Evolutionary conservation across 2,113 vertebrate genomes (phyloP).

Genomic region (Actenoides lindsayi): DNA sequence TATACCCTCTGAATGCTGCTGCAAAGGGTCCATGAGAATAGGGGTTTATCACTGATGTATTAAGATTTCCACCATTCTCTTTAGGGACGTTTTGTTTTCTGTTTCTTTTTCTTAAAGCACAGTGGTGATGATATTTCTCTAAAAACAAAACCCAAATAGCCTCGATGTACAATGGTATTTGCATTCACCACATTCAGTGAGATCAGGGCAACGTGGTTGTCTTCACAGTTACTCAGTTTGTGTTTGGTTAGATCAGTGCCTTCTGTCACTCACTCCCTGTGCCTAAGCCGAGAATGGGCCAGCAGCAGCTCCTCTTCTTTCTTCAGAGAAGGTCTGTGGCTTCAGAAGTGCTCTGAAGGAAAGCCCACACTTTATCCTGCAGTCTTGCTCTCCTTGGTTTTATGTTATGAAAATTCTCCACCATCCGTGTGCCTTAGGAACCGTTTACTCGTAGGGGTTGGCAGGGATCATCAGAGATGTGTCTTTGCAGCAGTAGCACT

Average conservation of each 20-base stretch:
- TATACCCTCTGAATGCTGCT: neutral
- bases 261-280: neutral
- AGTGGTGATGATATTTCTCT: neutral
- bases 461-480: neutral
- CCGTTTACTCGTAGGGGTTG: neutral
- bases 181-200: neutral
- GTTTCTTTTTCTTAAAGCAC: neutral
- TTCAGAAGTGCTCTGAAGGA: neutral
- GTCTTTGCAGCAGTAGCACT: neutral
- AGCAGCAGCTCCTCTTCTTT: neutral
- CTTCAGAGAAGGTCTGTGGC: neutral
- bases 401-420: neutral
- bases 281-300: neutral
- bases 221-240: neutral
- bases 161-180: neutral
- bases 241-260: neutral
- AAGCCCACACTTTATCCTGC: neutral
- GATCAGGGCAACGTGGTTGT: neutral
- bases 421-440: neutral
- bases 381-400: neutral
- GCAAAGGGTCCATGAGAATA: neutral
- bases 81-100: neutral
- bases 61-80: neutral
- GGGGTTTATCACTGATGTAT: neutral
- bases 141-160: neutral